Percentiles rank a stretch among this genome's conserved stretches.
Conservation (phyloP, 2,113 vertebrate genomes). For the Neoarius graeffei region DNA sequence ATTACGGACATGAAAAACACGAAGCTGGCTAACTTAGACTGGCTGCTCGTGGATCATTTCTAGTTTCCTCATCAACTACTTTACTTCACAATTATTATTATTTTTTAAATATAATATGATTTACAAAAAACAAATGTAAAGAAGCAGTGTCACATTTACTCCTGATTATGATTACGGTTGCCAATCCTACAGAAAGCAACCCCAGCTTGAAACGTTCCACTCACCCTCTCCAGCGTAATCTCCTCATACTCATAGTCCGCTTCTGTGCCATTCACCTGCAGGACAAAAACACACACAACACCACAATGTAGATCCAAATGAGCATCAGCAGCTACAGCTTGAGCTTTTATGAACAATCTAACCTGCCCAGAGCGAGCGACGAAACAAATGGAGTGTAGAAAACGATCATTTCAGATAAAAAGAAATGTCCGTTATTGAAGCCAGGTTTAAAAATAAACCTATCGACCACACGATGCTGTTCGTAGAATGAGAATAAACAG, state of each 20-base stretch:
- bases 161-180: not conserved
- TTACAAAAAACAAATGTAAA: no score
- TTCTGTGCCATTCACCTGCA: slow-evolving; percentile 93
- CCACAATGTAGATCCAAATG: not conserved
- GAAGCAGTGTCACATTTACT: not conserved
- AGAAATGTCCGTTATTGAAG: not conserved
- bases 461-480: not conserved
- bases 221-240: slow-evolving; percentile 96
- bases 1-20: no score
- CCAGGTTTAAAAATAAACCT: not conserved
- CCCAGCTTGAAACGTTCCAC: not conserved
- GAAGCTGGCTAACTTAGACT: no score
- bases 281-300: not conserved
- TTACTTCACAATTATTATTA: no score
- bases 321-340: not conserved
- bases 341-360: not conserved
- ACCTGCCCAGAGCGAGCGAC: not conserved
- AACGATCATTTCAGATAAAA: not conserved
- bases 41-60: no score
- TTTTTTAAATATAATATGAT: no score
- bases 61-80: no score
- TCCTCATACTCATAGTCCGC: slow-evolving; percentile 98
- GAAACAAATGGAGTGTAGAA: not conserved
- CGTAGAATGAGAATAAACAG: not conserved
- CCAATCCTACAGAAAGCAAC: not conserved